Percentiles rank a stretch among this genome's conserved stretches.
Evolutionary conservation across 1,140 invertebrate species (phyloP).

Genomic region (Heliothis virescens): DNA sequence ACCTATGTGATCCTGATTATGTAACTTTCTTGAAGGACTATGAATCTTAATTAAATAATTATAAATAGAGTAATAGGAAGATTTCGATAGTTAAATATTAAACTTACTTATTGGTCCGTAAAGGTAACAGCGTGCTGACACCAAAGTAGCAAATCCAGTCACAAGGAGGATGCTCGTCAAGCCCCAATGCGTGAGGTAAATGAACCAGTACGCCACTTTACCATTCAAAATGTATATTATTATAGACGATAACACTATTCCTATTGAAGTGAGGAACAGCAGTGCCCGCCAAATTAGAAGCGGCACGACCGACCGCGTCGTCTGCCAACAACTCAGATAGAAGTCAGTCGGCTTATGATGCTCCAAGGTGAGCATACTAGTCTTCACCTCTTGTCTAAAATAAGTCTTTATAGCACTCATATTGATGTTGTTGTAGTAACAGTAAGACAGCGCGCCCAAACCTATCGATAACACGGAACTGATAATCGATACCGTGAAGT

Average conservation of each 20-base stretch:
- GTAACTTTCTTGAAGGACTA: too few species aligned
- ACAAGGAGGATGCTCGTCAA: conserved; percentile 64
- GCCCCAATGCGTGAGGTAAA: conserved; percentile 82
- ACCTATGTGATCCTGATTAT: too few species aligned
- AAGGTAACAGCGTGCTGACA: conserved; percentile 73
- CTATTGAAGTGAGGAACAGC: conserved; percentile 70
- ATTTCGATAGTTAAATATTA: not conserved
- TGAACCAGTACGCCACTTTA: conserved; percentile 71
- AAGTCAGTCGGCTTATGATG: conserved; percentile 71
- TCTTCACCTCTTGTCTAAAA: conserved; percentile 70
- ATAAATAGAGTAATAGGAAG: too few species aligned
- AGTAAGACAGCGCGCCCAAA: conserved; percentile 46
- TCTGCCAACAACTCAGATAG: conserved; percentile 77
- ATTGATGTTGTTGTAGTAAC: conserved; percentile 50
- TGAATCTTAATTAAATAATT: too few species aligned
- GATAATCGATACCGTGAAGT: conserved; percentile 60
- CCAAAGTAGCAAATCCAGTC: conserved; percentile 69
- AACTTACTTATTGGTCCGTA: conserved; percentile 72
- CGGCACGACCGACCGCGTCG: conserved; percentile 69
- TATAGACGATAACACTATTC: conserved; percentile 70
- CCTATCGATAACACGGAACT: conserved; percentile 64
- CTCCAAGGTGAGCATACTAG: conserved; percentile 68
- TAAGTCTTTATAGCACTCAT: conserved; percentile 75
- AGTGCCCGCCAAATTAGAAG: conserved; percentile 71
- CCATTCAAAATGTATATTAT: conserved; percentile 66